Base-by-base conservation (phyloP, 2,888 invertebrate genomes). In the Apodemia hepburni region DNA sequence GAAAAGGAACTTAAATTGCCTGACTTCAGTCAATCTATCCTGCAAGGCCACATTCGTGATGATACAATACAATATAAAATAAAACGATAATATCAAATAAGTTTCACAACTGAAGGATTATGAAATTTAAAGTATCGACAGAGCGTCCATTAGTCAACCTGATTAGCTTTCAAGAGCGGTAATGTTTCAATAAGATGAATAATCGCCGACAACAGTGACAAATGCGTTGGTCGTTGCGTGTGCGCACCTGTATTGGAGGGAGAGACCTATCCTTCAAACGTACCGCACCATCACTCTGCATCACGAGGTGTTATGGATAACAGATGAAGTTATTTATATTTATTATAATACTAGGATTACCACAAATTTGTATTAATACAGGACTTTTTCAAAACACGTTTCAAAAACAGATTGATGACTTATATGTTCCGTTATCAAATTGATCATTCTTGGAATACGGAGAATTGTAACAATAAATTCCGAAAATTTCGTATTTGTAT, bases 121-220 rank as follows among this genome's bases (percentile, higher is more conserved):
- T 87, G 86, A 87, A 87, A 86, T 87, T 87, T 83, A 86, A 83
- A 80, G 86, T 88, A 88, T 78, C 90, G 89, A 89, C 89, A 89
- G 90, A 89, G 89, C 90, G 78, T 85, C 87, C 90, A 90, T 91
- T 90, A 90, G 91, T 90, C 85, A 87, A 81, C 79, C 81, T 90
- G 90, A 91, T 91, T 90, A 90, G 88, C 87, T 90, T 84, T 82
- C 82, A 75, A 78, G 77, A 80, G 81, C 82, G 83, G 86, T 89
- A 90, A 91, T 89, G 89, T 88, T 87, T 87, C 90, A 89, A 89
- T 89, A 88, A 86, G 86, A 91, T 91, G 89, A 91, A 88, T 89
- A 89, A 90, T 90, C 84, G 81, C 84, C 78, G 80, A 81, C 75
- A 79, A 90, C 91, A 91, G 87, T 90, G 91, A 91, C 91, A 90